Evolutionary conservation across 1,140 invertebrate genomes (phyloP).

Genomic region (Aricia agestis): DNA sequence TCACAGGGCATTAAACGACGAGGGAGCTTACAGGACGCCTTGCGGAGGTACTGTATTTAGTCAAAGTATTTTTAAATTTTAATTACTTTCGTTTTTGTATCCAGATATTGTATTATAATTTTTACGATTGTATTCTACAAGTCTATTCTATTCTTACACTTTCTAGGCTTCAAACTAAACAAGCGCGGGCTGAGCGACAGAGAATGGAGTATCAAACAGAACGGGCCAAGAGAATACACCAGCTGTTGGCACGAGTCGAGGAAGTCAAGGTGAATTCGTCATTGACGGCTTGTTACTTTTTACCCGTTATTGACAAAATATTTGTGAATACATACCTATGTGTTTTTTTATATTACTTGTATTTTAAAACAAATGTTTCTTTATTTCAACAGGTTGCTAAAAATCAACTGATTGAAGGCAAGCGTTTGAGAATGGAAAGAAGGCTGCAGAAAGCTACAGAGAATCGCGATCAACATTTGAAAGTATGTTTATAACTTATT

Average conservation of each 20-base stretch:
- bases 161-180: slow-evolving; percentile 88
- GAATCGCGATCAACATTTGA: slow-evolving; percentile 86
- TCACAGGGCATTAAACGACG: slow-evolving; percentile 92
- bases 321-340: no score
- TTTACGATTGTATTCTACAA: no score
- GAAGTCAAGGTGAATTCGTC: slow-evolving; percentile 83
- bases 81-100: no score
- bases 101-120: no score
- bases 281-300: no score
- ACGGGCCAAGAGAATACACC: slow-evolving; percentile 89
- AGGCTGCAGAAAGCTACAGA: slow-evolving; percentile 93
- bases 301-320: no score
- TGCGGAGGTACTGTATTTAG: slow-evolving; percentile 62
- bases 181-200: slow-evolving; percentile 88
- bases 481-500: slow-evolving; percentile 41
- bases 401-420: slow-evolving; percentile 89
- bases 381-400: slow-evolving; percentile 80
- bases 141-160: no score
- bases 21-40: slow-evolving; percentile 84
- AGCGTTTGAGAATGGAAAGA: slow-evolving; percentile 88
- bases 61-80: no score
- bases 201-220: slow-evolving; percentile 88
- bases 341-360: no score
- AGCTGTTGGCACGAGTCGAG: slow-evolving; percentile 91
- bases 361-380: background rate